Percentiles rank a stretch among this genome's conserved stretches.
Conservation (phyloP, 2,888 invertebrate species). For the Hesperia comma region DNA sequence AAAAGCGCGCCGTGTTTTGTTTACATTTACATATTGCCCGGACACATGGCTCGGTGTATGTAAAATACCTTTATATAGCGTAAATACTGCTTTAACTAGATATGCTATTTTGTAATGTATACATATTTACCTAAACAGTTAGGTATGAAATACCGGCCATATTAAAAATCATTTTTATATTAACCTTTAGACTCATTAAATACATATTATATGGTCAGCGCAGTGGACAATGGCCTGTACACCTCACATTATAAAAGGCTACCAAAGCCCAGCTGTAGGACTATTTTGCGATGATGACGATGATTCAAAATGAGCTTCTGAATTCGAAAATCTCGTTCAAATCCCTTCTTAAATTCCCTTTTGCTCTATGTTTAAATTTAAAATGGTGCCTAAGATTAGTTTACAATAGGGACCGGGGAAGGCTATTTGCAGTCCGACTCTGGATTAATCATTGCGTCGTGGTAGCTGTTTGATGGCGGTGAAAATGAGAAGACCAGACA, state of each 20-base stretch:
- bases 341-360: too few relatives aligned
- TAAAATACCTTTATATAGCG: conserved; percentile 12
- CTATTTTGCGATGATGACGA: too few relatives aligned
- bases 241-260: too few relatives aligned
- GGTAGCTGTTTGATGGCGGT: conserved; percentile 68
- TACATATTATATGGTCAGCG: too few relatives aligned
- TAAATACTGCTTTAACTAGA: not conserved
- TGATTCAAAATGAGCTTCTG: too few relatives aligned
- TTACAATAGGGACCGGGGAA: conserved; percentile 37
- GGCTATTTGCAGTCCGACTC: conserved; percentile 47
- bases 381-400: conserved; percentile 16
- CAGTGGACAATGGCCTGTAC: too few relatives aligned
- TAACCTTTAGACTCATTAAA: too few relatives aligned
- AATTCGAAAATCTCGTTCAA: too few relatives aligned
- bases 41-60: conserved; percentile 6
- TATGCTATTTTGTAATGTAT: not conserved
- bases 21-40: conserved; percentile 33
- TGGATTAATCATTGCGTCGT: conserved; percentile 73
- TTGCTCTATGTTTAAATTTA: not conserved
- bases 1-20: conserved; percentile 28
- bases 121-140: too few relatives aligned
- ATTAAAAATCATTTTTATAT: too few relatives aligned
- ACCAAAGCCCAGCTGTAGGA: too few relatives aligned
- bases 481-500: conserved; percentile 75
- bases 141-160: too few relatives aligned